Evolutionary conservation across 2,888 invertebrate species (phyloP).

Genomic region (Ichneumoninae sp.): DNA sequence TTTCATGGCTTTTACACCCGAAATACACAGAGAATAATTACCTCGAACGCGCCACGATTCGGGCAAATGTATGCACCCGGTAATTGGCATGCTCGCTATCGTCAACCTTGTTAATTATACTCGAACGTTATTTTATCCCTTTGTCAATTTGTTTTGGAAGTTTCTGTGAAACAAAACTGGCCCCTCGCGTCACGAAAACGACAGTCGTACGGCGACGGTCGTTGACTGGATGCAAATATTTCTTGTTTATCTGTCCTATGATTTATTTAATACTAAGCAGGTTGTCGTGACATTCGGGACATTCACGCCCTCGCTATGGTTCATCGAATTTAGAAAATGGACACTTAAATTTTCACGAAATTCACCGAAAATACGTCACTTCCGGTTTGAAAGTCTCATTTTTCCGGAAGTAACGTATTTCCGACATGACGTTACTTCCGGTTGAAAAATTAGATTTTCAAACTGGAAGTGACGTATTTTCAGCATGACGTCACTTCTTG

Average conservation of each 20-base stretch:
- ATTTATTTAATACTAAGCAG: too few species aligned
- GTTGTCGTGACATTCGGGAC: too few species aligned
- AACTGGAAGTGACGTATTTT: too few species aligned
- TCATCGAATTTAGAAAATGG: too few species aligned
- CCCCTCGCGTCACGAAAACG: background rate
- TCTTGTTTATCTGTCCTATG: too few species aligned
- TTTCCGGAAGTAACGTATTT: too few species aligned
- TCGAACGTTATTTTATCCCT: background rate
- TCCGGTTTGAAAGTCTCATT: too few species aligned
- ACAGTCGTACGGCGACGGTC: background rate
- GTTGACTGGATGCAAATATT: background rate
- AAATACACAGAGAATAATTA: slow-evolving; percentile 1
- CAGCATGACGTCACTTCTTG: too few species aligned
- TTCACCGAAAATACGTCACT: background rate
- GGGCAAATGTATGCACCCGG: background rate
- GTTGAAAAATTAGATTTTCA: too few species aligned
- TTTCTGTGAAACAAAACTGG: background rate
- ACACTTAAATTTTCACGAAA: too few species aligned
- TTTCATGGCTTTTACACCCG: background rate
- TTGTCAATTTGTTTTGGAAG: slow-evolving; percentile 1
- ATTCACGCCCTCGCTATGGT: too few species aligned
- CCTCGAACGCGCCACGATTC: background rate
- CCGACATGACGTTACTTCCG: too few species aligned
- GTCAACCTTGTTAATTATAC: background rate
- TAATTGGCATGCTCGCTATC: background rate